These are phyloP conservation scores for Drosophila parabipectinata DNA, from an alignment of 1,140 invertebrate species.

Conservation along the genomic window DNA sequence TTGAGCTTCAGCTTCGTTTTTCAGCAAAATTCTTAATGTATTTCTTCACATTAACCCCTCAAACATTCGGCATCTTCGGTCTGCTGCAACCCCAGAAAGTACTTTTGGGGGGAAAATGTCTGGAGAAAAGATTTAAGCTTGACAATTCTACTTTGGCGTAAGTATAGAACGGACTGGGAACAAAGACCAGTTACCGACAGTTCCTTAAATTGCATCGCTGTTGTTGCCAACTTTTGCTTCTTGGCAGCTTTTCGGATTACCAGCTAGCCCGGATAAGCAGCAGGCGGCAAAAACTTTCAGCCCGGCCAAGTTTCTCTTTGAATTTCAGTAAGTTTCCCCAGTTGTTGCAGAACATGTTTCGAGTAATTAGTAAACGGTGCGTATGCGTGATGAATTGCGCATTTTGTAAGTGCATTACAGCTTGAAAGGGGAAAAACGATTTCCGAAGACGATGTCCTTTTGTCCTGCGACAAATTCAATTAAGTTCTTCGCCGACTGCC, in stretches of 20 bases:
- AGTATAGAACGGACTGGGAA: slow-evolving; percentile 30
- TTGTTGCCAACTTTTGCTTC: slow-evolving; percentile 47
- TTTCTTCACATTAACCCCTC: slow-evolving; percentile 25
- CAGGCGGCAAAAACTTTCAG: slow-evolving; percentile 28
- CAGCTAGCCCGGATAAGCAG: slow-evolving; percentile 32
- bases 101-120: background rate
- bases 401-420: slow-evolving; percentile 15
- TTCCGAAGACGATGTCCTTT: background rate
- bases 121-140: slow-evolving; percentile 16
- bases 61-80: background rate
- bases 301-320: slow-evolving; percentile 29
- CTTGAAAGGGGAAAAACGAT: slow-evolving; percentile 12
- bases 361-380: slow-evolving; percentile 64
- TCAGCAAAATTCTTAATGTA: slow-evolving; percentile 37
- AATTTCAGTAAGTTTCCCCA: slow-evolving; percentile 24
- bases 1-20: slow-evolving; percentile 50
- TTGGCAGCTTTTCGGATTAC: slow-evolving; percentile 16
- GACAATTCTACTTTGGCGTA: slow-evolving; percentile 37
- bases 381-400: slow-evolving; percentile 53
- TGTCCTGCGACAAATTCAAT: slow-evolving; percentile 27
- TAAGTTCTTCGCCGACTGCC: background rate
- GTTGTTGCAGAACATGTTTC: slow-evolving; percentile 31
- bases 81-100: background rate
- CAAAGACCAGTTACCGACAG: slow-evolving; percentile 17
- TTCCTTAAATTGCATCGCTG: slow-evolving; percentile 46